Conservation (phyloP, 2,888 invertebrate species). For the Dorcus parallelipipedus region DNA sequence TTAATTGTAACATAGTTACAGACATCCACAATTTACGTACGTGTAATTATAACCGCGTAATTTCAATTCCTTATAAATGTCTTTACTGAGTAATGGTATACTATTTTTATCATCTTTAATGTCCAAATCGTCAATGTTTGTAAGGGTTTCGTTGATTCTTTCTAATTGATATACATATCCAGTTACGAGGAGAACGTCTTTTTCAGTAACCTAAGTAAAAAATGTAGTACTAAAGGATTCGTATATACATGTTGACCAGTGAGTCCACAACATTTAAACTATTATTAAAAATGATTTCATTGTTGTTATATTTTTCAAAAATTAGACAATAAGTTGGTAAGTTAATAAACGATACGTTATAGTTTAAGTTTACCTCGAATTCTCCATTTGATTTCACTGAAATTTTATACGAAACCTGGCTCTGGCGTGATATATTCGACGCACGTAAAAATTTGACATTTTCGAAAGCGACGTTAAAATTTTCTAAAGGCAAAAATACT, state of each 20-base stretch:
- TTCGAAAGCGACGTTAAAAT: slow-evolving; percentile 56
- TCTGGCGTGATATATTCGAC: slow-evolving; percentile 49
- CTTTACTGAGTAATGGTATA: slow-evolving; percentile 44
- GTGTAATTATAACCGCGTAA: slow-evolving; percentile 61
- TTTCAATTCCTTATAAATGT: slow-evolving; percentile 65
- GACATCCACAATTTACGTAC: slow-evolving; percentile 7
- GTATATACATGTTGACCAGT: too few species aligned
- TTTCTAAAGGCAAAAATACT: slow-evolving; percentile 38
- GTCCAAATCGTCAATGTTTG: neutral
- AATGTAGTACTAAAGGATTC: neutral
- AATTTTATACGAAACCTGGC: slow-evolving; percentile 25
- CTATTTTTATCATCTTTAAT: neutral
- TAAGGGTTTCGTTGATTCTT: slow-evolving; percentile 1
- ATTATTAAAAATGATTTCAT: too few species aligned
- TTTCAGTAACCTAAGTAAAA: slow-evolving; percentile 58
- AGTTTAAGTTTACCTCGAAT: slow-evolving; percentile 32
- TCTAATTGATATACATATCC: slow-evolving; percentile 56
- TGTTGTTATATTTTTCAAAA: too few species aligned
- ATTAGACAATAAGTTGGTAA: too few species aligned
- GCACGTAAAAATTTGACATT: slow-evolving; percentile 59
- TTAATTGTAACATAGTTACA: neutral
- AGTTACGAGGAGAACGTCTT: slow-evolving; percentile 63
- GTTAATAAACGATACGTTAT: too few species aligned
- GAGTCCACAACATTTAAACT: too few species aligned
- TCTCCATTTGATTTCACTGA: slow-evolving; percentile 28